A percentile compares a stretch with the other conserved stretches of the same genome.
Evolutionary conservation across 2,888 invertebrate species (phyloP).

Genomic region (Cephalotes varians): DNA sequence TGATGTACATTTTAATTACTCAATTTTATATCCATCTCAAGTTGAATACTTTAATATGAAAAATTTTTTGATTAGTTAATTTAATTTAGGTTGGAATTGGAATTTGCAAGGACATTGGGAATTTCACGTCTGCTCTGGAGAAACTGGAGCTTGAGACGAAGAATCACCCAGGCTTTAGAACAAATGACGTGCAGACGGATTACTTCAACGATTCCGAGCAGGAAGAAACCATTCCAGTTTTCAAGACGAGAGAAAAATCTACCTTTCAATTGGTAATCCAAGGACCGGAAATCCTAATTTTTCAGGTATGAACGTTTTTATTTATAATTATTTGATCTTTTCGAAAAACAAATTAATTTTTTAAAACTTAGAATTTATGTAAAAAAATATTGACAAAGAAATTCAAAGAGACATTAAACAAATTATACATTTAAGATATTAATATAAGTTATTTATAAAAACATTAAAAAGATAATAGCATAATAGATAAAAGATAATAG

Average conservation of each 20-base stretch:
- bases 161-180: conserved; percentile 58
- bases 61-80: background rate
- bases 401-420: background rate
- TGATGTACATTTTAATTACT: background rate
- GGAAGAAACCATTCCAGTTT: conserved; percentile 36
- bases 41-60: background rate
- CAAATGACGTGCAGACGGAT: conserved; percentile 75
- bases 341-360: background rate
- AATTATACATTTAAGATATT: too few species aligned
- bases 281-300: conserved; percentile 80
- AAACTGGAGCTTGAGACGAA: conserved; percentile 67
- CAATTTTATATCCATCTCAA: background rate
- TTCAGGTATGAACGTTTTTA: conserved; percentile 74
- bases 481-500: background rate
- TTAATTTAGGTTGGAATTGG: conserved; percentile 56
- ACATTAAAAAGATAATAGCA: background rate
- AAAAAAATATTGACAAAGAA: background rate
- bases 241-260: conserved; percentile 76
- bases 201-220: conserved; percentile 66
- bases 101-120: conserved; percentile 69
- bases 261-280: conserved; percentile 78
- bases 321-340: background rate
- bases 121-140: conserved; percentile 74
- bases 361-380: background rate
- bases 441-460: background rate